Conservation (phyloP, 2,797 vertebrate species). For the Octomys mimax region DNA sequence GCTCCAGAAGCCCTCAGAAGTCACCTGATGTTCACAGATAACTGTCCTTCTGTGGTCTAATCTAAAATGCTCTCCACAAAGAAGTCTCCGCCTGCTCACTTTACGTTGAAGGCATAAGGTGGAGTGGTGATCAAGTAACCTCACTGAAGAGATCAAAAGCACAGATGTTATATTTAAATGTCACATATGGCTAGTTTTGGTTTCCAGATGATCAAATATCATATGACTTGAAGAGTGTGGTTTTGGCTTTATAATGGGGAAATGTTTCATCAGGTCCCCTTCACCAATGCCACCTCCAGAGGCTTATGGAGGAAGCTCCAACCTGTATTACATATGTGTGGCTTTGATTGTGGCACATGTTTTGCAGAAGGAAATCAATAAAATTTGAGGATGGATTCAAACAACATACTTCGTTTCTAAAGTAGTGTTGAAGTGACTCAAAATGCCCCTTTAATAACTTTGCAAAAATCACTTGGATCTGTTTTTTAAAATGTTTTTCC, state of each 20-base stretch:
- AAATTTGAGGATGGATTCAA: not conserved
- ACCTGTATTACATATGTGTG: not conserved
- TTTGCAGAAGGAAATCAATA: constrained; percentile 21
- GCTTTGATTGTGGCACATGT: constrained; percentile 7
- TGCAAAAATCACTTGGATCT: not conserved
- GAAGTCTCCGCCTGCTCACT: not conserved
- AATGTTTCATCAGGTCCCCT: not conserved
- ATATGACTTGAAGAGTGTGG: not conserved
- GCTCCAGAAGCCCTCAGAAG: no score
- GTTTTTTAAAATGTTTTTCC: not conserved
- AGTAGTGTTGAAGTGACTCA: not conserved
- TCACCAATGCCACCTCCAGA: not conserved
- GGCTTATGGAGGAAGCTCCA: not conserved
- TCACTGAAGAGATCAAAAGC: not conserved
- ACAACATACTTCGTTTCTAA: not conserved
- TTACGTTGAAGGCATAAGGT: not conserved
- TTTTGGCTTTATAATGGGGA: not conserved
- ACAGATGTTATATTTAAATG: not conserved
- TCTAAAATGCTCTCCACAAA: not conserved
- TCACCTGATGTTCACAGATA: not conserved
- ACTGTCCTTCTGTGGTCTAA: no score
- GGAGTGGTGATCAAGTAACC: not conserved
- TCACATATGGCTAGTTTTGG: not conserved
- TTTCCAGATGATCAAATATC: not conserved
- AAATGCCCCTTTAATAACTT: not conserved